A percentile compares a stretch with the other conserved stretches of the same genome.
phyloP scores from a whole-genome alignment of 2,888 invertebrate genomes.

The Hydriomena furcata region DNA sequence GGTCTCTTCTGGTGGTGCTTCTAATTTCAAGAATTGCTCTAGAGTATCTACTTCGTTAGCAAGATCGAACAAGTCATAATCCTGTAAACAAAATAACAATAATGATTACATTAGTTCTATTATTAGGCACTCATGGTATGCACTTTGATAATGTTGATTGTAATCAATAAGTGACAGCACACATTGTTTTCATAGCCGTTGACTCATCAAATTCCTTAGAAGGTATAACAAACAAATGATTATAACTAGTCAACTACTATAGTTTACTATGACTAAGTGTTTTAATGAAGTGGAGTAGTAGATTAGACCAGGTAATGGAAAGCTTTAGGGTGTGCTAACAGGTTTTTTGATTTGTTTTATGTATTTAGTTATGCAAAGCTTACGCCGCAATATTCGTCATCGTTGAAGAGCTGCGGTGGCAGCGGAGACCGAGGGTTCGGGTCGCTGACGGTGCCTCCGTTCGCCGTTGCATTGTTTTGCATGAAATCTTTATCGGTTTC shows the following conservation, averaged over 20 bases:
- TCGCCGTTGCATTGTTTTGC: constrained; percentile 92
- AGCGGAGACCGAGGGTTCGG: constrained; percentile 90
- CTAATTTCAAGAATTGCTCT: constrained; percentile 93
- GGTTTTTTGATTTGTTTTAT: constrained; percentile 1
- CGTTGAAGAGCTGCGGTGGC: constrained; percentile 97
- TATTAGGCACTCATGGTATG: constrained; percentile 13
- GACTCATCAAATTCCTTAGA: constrained; percentile 36
- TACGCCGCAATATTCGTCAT: constrained; percentile 96
- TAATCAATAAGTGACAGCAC: constrained; percentile 17
- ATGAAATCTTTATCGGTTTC: constrained; percentile 95
- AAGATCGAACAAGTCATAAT: constrained; percentile 96
- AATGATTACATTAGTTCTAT: constrained; percentile 16
- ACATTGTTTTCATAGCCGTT: constrained; percentile 23
- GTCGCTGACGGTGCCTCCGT: constrained; percentile 89
- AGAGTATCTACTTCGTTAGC: constrained; percentile 95
- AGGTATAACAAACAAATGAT: constrained; percentile 32
- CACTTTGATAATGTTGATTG: constrained; percentile 16
- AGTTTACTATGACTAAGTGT: constrained; percentile 11
- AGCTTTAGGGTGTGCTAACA: neutral
- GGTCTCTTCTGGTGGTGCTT: constrained; percentile 78
- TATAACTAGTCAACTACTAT: constrained; percentile 17
- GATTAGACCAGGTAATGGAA: neutral
- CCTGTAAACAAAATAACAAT: constrained; percentile 80
- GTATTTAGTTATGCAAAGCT: constrained; percentile 46
- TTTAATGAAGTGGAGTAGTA: neutral